These are phyloP conservation scores for Clinocottus analis DNA, from an alignment of 2,113 vertebrate species.

Conservation along the genomic window DNA sequence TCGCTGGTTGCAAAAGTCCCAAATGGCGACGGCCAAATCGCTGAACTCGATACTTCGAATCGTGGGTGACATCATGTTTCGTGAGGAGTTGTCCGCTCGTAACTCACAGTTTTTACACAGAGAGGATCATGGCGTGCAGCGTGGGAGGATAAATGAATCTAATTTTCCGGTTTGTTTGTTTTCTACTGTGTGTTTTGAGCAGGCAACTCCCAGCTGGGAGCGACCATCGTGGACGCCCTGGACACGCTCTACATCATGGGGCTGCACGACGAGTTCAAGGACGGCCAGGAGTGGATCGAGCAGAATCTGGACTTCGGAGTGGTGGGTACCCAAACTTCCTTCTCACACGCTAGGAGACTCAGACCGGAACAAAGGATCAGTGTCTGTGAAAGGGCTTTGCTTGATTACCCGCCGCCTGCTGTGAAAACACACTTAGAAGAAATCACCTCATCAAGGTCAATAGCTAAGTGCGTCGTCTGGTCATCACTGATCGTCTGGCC, in stretches of 20 bases:
- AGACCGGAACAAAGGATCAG: not conserved
- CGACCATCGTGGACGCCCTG: conserved; percentile 96
- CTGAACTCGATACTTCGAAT: no score
- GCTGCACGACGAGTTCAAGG: conserved; percentile 95
- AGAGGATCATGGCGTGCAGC: not conserved
- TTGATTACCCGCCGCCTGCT: not conserved
- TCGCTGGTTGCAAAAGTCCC: no score
- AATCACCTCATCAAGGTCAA: not conserved
- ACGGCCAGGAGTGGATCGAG: conserved; percentile 96
- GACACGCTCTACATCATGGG: conserved; percentile 99
- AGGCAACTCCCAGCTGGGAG: conserved; percentile 97
- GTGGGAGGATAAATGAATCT: not conserved
- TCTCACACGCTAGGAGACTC: not conserved
- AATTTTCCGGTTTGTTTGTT: not conserved
- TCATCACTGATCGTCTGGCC: not conserved
- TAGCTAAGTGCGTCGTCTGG: not conserved
- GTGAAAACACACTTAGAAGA: not conserved
- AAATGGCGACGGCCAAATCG: no score
- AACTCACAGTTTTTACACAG: not conserved
- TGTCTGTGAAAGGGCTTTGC: no score
- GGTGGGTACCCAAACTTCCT: conserved; percentile 76
- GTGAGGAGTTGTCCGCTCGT: no score
- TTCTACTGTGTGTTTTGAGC: conserved; percentile 20
- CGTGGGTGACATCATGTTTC: no score
- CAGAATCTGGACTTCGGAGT: conserved; percentile 96